A percentile compares a stretch with the other conserved stretches of the same genome.
Evolutionary conservation across 2,113 vertebrate genomes (phyloP).

Genomic region (Tonatia bakeri): DNA sequence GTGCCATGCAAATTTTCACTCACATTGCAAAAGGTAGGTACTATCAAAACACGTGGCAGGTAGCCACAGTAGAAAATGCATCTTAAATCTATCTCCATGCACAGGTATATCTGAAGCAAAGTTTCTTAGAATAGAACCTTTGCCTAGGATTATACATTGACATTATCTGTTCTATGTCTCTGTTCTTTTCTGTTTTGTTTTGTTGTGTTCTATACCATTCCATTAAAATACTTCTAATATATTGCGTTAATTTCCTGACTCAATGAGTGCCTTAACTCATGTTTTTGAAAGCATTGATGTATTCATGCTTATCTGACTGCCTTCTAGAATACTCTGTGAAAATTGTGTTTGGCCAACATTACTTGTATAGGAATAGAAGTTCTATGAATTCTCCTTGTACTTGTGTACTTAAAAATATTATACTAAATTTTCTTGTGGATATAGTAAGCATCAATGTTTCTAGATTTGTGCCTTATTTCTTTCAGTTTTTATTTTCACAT

Average conservation of each 20-base stretch:
- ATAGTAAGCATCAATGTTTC: neutral
- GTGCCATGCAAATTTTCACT: constrained; percentile 62
- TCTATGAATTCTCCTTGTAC: neutral
- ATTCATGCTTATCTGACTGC: neutral
- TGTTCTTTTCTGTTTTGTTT: neutral
- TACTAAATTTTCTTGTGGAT: neutral
- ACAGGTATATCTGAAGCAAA: neutral
- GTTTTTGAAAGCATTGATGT: neutral
- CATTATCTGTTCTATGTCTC: neutral
- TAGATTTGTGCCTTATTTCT: neutral
- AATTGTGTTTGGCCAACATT: neutral
- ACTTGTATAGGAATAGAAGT: neutral
- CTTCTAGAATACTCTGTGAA: neutral
- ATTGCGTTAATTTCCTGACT: neutral
- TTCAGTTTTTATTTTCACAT: neutral
- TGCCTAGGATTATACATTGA: neutral
- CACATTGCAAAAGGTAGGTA: constrained; percentile 19
- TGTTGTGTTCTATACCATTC: neutral
- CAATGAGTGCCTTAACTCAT: neutral
- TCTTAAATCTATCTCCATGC: neutral
- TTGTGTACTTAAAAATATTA: neutral
- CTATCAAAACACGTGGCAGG: constrained; percentile 34
- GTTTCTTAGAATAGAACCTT: neutral
- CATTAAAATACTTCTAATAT: neutral
- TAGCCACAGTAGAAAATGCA: neutral